Evolutionary conservation across 2,113 vertebrate genomes (phyloP), one percentile per base, ranked within the genome.

Genomic region (Fukomys damarensis): DNA sequence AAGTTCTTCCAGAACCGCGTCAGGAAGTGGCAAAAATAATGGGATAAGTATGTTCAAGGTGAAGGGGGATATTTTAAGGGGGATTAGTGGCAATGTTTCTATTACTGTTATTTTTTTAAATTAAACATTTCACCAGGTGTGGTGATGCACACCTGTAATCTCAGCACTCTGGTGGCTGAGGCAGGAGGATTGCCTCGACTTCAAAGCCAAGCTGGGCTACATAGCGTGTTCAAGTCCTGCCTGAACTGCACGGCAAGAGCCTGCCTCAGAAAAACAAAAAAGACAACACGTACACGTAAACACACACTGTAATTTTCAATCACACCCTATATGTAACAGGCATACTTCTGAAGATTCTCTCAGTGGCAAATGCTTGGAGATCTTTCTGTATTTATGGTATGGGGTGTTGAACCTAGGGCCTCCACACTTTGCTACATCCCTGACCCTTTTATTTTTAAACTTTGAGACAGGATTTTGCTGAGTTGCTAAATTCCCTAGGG

Each of bases 311-410:
- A 72, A 9, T 70, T 70, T 38, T 72, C 20, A 0, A 24, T 72
- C n/a, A 72, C 38, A 41, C n/a, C n/a, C 7, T 20, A 80, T 84
- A 38, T 91, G 16, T 63, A 81, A 85, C 7, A 93, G 32, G 38
- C 24, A 84, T 84, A 49, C 92, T 83, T 43, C 61, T 63, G 63
- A 95, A 61, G 24, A 77, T 66, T 94, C 41, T 92, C 43, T 88
- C 30, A 61, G 89, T 79, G 86, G 66, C n/a, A 93, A 79, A 89
- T 79, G 7, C 5, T 66, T 91, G 30, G 70, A 43, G 66, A 41
- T 20, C 9, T 72, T 41, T 41, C 68, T 68, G 16, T 20, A 41
- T 22, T 19, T 41, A n/a, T 72, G n/a, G 19, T 72, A 41, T n/a
- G 8, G 4, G 8, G 20, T 8, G 19, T 72, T 72, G 38, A 72